Conservation (phyloP, 2,797 vertebrate species). For the Phalanger gymnotis region DNA sequence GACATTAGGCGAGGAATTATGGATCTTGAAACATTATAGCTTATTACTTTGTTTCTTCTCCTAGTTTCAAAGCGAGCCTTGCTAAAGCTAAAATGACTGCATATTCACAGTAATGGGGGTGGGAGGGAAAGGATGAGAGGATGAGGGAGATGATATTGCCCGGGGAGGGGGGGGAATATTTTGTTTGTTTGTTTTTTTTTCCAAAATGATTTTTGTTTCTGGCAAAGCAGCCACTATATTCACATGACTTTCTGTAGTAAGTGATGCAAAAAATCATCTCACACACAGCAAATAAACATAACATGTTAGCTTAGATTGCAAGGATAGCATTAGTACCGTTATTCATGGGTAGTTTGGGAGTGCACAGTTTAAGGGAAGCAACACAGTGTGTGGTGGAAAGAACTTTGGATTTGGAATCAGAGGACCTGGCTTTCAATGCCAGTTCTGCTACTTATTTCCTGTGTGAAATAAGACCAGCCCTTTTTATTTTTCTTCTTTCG, state of each 20-base stretch:
- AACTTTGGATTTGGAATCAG: neutral
- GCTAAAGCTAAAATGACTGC: constrained; percentile 55
- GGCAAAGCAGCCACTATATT: constrained; percentile 57
- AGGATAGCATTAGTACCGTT: neutral
- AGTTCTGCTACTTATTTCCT: neutral
- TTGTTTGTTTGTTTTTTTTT: no score
- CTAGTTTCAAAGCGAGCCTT: constrained; percentile 47
- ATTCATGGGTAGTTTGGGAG: neutral
- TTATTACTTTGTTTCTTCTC: constrained; percentile 54
- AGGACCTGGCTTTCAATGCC: neutral
- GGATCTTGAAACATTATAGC: constrained; percentile 45
- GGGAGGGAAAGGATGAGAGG: neutral
- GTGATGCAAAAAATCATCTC: constrained; percentile 48
- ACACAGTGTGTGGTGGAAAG: neutral
- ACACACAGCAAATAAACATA: neutral
- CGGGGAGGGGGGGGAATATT: constrained; percentile 18
- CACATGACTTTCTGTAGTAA: constrained; percentile 48
- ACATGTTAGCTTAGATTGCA: constrained; percentile 21
- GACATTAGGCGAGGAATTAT: constrained; percentile 48
- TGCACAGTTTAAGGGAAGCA: neutral
- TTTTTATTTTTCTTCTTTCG: neutral
- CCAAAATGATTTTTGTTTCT: constrained; percentile 64
- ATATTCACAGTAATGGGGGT: constrained; percentile 22
- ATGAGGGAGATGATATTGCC: constrained; percentile 47
- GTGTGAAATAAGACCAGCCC: neutral